Evolutionary conservation across 1,140 invertebrate genomes (phyloP).

Genomic region (Apocrypta bakeri): DNA sequence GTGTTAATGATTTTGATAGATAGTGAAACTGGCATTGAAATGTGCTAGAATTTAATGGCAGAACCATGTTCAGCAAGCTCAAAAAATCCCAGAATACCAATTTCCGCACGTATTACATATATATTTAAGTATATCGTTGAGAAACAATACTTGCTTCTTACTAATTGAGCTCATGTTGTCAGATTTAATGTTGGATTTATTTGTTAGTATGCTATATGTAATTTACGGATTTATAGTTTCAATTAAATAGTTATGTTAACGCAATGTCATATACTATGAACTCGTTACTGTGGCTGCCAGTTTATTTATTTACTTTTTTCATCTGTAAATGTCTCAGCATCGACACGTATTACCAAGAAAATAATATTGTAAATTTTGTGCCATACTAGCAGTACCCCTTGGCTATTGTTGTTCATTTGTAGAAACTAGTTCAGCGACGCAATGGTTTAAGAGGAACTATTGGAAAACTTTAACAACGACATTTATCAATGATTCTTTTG

Average conservation of each 20-base stretch:
- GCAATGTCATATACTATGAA: not conserved
- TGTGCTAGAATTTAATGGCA: constrained; percentile 29
- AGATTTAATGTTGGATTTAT: not conserved
- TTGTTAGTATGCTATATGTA: not conserved
- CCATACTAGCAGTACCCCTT: not conserved
- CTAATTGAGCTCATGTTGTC: constrained; percentile 4
- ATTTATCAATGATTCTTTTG: too few species aligned
- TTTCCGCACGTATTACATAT: constrained; percentile 32
- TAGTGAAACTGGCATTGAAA: constrained; percentile 35
- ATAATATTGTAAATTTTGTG: not conserved
- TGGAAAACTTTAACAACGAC: not conserved
- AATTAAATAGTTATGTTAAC: too few species aligned
- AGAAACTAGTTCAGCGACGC: not conserved
- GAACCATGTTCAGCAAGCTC: constrained; percentile 42
- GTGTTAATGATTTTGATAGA: constrained; percentile 9
- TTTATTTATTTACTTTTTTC: not conserved
- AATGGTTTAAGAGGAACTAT: too few species aligned
- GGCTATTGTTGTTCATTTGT: not conserved
- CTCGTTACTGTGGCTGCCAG: not conserved
- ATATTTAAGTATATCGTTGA: constrained; percentile 6
- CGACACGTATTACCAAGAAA: not conserved
- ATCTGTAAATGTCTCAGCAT: not conserved
- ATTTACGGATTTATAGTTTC: not conserved
- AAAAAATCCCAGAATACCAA: constrained; percentile 51
- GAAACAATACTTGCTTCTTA: constrained; percentile 38